phyloP scores from a whole-genome alignment of 2,113 vertebrate species.

The Eurystomus gularis region DNA sequence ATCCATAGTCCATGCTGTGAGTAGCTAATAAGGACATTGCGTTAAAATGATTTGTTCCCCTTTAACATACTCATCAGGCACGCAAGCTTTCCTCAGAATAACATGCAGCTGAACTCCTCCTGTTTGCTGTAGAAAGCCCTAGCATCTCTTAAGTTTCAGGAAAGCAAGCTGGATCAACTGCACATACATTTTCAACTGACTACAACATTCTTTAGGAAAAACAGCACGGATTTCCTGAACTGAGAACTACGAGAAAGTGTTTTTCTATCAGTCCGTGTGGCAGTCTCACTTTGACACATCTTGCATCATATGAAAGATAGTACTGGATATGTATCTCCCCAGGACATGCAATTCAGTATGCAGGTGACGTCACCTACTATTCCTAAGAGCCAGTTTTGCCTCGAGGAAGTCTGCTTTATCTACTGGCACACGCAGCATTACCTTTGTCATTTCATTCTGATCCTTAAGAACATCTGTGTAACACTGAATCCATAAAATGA shows the following conservation, averaged over 20 bases:
- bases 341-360: constrained; percentile 21
- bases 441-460: constrained; percentile 22
- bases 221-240: constrained; percentile 23
- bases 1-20: constrained; percentile 32
- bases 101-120: constrained; percentile 48
- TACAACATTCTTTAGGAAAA: constrained; percentile 32
- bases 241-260: constrained; percentile 54
- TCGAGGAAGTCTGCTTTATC: constrained; percentile 24
- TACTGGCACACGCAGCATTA: constrained; percentile 47
- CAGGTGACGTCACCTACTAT: constrained; percentile 31
- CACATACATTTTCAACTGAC: constrained; percentile 41
- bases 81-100: constrained; percentile 59
- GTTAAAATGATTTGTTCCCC: constrained; percentile 70
- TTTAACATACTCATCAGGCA: constrained; percentile 67
- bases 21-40: constrained; percentile 43
- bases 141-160: constrained; percentile 12
- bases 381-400: constrained; percentile 44
- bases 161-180: constrained; percentile 62
- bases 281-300: constrained; percentile 53
- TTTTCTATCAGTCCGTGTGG: constrained; percentile 32
- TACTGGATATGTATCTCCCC: constrained; percentile 35
- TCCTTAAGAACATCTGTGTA: constrained; percentile 36
- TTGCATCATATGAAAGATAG: constrained; percentile 34
- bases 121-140: background rate
- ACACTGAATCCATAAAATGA: constrained; percentile 38